phyloP scores from a whole-genome alignment of 92 coral and sea anemone genomes.

The Phenganax stokvisi region DNA sequence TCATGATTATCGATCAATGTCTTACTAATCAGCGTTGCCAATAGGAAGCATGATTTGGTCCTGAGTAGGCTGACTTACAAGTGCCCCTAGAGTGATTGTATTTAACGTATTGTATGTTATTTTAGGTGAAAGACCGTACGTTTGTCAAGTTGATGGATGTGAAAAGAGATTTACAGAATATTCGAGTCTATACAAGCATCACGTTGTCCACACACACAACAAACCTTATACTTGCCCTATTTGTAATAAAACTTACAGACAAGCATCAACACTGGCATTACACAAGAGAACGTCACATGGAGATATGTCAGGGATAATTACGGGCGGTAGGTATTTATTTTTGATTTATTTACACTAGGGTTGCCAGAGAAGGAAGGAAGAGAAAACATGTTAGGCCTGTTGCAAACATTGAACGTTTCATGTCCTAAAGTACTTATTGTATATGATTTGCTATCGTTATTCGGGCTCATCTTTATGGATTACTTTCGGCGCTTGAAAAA shows the following conservation, averaged over 20 bases:
- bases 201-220: conserved; percentile 97
- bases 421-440: too few species aligned
- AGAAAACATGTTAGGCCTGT: not conserved
- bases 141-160: conserved; percentile 94
- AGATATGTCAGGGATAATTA: conserved; percentile 61
- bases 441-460: too few species aligned
- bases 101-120: not conserved
- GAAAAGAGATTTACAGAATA: conserved; percentile 96
- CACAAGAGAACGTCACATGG: conserved; percentile 98
- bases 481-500: too few species aligned
- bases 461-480: too few species aligned
- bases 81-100: not conserved
- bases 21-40: too few species aligned
- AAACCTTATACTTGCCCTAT: conserved; percentile 95
- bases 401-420: too few species aligned
- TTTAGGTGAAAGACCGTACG: conserved; percentile 91
- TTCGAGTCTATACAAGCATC: conserved; percentile 94
- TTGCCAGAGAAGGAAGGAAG: not conserved
- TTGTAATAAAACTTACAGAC: conserved; percentile 95
- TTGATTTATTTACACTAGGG: not conserved
- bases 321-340: conserved; percentile 45
- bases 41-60: too few species aligned
- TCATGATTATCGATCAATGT: too few species aligned
- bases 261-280: conserved; percentile 95
- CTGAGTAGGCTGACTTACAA: too few species aligned